These are phyloP conservation scores for Scolopax mira DNA, from an alignment of 2,113 vertebrate genomes.

Conservation along the genomic window DNA sequence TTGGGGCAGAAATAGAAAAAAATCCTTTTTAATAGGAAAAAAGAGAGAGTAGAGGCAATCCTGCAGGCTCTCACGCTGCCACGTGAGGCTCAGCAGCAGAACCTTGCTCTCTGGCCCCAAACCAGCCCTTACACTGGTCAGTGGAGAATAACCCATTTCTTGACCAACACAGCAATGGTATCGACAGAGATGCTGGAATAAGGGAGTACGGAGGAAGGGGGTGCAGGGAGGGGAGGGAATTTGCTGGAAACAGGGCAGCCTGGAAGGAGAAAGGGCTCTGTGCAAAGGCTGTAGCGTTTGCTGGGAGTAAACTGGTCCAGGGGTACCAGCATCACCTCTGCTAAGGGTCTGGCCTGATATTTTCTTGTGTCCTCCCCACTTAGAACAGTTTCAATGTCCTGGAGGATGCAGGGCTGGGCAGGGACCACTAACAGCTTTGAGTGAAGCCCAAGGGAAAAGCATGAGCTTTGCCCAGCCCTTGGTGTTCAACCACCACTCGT, in stretches of 20 bases:
- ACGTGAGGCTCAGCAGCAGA: neutral
- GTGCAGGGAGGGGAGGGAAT: neutral
- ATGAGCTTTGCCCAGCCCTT: accelerated
- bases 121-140: accelerated
- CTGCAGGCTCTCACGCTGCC: neutral
- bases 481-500: neutral
- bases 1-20: neutral
- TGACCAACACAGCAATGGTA: neutral
- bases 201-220: neutral
- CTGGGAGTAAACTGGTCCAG: neutral
- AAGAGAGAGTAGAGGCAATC: neutral
- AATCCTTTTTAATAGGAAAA: neutral
- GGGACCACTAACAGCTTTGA: neutral
- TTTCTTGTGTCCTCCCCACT: neutral
- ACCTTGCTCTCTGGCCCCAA: neutral
- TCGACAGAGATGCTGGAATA: neutral
- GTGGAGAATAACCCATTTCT: neutral
- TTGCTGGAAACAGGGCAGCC: neutral
- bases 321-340: neutral
- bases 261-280: neutral
- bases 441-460: neutral
- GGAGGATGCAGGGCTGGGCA: neutral
- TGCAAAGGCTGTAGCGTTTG: neutral
- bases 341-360: neutral
- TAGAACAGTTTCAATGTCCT: neutral